Conservation (phyloP, 2,797 vertebrate genomes). For the Myotis vivesi region DNA sequence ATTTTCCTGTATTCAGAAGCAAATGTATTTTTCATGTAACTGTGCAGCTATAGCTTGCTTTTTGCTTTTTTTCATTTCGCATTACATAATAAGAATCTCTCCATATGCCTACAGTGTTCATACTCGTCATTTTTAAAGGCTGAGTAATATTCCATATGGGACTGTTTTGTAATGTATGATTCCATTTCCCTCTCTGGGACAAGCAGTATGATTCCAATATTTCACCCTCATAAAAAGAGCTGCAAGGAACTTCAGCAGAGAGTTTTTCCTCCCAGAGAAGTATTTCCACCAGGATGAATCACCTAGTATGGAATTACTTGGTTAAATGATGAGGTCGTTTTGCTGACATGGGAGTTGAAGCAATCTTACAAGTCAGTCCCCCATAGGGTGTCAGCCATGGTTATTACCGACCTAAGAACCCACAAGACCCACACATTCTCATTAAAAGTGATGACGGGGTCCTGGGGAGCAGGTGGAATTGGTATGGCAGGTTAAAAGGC, state of each 20-base stretch:
- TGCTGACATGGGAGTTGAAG: not conserved
- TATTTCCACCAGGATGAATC: not conserved
- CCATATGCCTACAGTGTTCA: not conserved
- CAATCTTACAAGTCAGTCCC: not conserved
- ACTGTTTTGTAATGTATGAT: not conserved
- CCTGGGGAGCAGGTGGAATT: not conserved
- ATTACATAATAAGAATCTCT: not conserved
- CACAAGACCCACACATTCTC: not conserved
- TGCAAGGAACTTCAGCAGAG: not conserved
- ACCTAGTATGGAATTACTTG: not conserved
- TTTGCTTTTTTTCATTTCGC: not conserved
- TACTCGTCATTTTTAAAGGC: slow-evolving; percentile 37
- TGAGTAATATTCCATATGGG: slow-evolving; percentile 11
- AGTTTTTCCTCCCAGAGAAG: not conserved
- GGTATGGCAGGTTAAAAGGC: not conserved
- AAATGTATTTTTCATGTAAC: not conserved
- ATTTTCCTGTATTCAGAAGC: not conserved
- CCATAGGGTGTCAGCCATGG: not conserved
- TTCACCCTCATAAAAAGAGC: slow-evolving; percentile 15
- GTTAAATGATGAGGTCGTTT: not conserved
- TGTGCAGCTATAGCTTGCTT: not conserved
- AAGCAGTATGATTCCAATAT: not conserved
- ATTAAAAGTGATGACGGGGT: not conserved
- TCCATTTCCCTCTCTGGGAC: not conserved
- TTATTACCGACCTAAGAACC: not conserved